Evolutionary conservation across 2,888 invertebrate species (phyloP).

Genomic region (Dusona sp.): DNA sequence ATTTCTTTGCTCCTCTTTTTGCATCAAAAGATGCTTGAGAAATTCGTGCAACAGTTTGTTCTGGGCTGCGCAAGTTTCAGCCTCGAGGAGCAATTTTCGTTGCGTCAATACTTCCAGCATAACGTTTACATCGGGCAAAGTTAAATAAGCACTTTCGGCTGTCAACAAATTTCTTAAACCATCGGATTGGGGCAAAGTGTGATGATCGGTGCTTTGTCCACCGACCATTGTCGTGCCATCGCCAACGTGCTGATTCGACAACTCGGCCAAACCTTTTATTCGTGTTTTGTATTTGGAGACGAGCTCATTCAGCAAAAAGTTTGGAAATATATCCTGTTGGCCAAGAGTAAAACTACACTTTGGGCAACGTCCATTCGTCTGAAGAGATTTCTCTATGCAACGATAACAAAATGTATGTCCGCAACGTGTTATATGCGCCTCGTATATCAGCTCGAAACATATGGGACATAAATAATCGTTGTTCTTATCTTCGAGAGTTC

Average conservation of each 20-base stretch:
- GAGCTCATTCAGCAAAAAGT: slow-evolving; percentile 93
- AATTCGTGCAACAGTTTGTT: slow-evolving; percentile 94
- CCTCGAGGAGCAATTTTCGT: slow-evolving; percentile 92
- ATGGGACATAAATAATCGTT: slow-evolving; percentile 91
- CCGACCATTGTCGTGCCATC: slow-evolving; percentile 74
- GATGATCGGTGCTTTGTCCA: slow-evolving; percentile 74
- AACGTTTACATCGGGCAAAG: slow-evolving; percentile 92
- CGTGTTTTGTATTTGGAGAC: slow-evolving; percentile 89
- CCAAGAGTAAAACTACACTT: slow-evolving; percentile 92
- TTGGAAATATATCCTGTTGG: slow-evolving; percentile 92
- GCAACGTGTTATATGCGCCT: slow-evolving; percentile 96
- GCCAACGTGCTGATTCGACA: slow-evolving; percentile 77
- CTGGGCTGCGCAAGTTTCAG: slow-evolving; percentile 92
- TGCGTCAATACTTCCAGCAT: slow-evolving; percentile 93
- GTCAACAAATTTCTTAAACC: slow-evolving; percentile 88
- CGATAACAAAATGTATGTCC: slow-evolving; percentile 96
- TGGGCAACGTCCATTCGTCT: slow-evolving; percentile 90
- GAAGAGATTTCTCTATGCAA: slow-evolving; percentile 90
- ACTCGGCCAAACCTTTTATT: slow-evolving; percentile 84
- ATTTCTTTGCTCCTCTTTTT: slow-evolving; percentile 89
- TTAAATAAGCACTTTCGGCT: slow-evolving; percentile 89
- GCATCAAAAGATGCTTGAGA: slow-evolving; percentile 90
- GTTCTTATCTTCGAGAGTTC: slow-evolving; percentile 89
- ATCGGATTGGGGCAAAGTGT: slow-evolving; percentile 79
- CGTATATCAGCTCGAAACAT: slow-evolving; percentile 95